These are phyloP conservation scores for Pegoplata infirma DNA, from an alignment of 2,888 invertebrate species.

Conservation along the genomic window DNA sequence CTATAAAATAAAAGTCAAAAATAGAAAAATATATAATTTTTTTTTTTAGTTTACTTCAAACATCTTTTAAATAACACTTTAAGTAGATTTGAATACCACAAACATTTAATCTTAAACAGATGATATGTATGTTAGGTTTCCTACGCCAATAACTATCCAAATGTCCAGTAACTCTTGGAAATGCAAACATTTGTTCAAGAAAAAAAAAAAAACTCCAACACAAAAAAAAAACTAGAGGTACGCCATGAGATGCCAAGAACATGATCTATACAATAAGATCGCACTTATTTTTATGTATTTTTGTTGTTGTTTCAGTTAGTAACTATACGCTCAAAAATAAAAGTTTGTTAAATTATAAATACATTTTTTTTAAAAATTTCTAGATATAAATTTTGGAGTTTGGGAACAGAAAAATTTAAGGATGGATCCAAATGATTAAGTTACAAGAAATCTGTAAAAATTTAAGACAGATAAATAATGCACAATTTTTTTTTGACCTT, in stretches of 20 bases:
- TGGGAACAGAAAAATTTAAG: too few species aligned
- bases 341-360: too few species aligned
- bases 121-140: conserved; percentile 41
- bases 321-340: too few species aligned
- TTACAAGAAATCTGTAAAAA: too few species aligned
- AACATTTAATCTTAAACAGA: conserved; percentile 53
- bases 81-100: conserved; percentile 56
- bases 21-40: conserved; percentile 7
- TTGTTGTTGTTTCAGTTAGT: conserved; percentile 34
- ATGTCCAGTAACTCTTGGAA: conserved; percentile 52
- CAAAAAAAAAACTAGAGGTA: conserved; percentile 30
- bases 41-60: conserved; percentile 45
- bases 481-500: too few species aligned
- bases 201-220: neutral
- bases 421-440: too few species aligned
- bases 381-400: too few species aligned
- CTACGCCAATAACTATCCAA: conserved; percentile 51
- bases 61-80: conserved; percentile 51
- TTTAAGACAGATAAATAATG: too few species aligned
- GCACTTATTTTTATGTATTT: conserved; percentile 61
- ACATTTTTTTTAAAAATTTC: too few species aligned
- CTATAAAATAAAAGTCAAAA: too few species aligned
- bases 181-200: conserved; percentile 49
- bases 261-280: conserved; percentile 65
- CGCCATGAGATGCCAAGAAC: conserved; percentile 60